Evolutionary conservation across 2,113 vertebrate species (phyloP).

Genomic region (Zapornia atra): DNA sequence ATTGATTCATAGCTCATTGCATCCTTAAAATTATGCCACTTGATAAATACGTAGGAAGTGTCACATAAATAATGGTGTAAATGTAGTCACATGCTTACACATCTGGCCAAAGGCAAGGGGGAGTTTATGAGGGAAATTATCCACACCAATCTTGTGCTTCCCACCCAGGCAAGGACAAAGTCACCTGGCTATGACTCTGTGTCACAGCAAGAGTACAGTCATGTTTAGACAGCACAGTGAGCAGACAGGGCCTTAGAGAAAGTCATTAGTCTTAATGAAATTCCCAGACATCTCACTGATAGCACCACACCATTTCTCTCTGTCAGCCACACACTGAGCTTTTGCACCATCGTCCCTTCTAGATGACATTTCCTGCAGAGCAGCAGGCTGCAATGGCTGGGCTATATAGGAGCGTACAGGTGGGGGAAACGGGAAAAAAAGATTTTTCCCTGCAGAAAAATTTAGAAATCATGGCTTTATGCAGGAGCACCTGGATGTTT

Average conservation of each 20-base stretch:
- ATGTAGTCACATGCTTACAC: not conserved
- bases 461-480: not conserved
- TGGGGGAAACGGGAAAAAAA: not conserved
- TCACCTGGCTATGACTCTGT: not conserved
- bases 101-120: not conserved
- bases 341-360: accelerated
- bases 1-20: not conserved
- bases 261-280: not conserved
- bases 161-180: not conserved
- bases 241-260: not conserved
- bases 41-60: not conserved
- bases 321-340: not conserved
- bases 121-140: not conserved
- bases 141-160: not conserved
- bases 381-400: not conserved
- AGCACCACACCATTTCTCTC: accelerated
- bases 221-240: not conserved
- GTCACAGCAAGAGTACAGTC: not conserved
- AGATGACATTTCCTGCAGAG: not conserved
- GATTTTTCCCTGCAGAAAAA: not conserved
- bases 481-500: not conserved
- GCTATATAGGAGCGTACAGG: not conserved
- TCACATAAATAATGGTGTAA: not conserved
- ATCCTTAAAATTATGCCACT: not conserved
- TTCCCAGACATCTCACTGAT: not conserved